Conservation (phyloP, 2,113 vertebrate species). For the Pluvianellus socialis region DNA sequence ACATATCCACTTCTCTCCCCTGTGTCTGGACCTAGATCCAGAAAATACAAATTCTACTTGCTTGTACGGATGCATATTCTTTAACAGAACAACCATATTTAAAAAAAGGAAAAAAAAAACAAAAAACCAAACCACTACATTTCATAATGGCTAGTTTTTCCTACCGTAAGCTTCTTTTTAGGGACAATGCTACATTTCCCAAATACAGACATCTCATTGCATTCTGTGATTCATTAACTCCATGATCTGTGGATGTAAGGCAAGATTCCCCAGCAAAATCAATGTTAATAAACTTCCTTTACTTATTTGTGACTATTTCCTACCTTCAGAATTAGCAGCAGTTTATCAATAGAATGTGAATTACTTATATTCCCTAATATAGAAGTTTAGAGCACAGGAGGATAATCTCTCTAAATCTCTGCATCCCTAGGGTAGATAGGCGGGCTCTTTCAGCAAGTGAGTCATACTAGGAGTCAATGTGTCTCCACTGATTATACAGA, state of each 20-base stretch:
- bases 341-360: not conserved
- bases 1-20: not conserved
- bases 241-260: not conserved
- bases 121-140: not conserved
- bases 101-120: not conserved
- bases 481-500: not conserved
- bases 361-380: not conserved
- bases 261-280: not conserved
- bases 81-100: not conserved
- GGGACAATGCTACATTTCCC: not conserved
- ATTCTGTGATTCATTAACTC: not conserved
- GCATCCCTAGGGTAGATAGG: not conserved
- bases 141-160: not conserved
- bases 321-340: not conserved
- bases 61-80: not conserved
- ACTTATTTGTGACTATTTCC: not conserved
- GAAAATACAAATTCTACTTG: not conserved
- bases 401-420: not conserved
- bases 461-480: not conserved
- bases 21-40: not conserved
- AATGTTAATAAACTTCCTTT: not conserved
- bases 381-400: not conserved
- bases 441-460: not conserved
- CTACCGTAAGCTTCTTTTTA: not conserved
- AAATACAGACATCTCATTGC: not conserved